Evolutionary conservation across 2,113 vertebrate species (phyloP).

Genomic region (Pterocles burchelli): DNA sequence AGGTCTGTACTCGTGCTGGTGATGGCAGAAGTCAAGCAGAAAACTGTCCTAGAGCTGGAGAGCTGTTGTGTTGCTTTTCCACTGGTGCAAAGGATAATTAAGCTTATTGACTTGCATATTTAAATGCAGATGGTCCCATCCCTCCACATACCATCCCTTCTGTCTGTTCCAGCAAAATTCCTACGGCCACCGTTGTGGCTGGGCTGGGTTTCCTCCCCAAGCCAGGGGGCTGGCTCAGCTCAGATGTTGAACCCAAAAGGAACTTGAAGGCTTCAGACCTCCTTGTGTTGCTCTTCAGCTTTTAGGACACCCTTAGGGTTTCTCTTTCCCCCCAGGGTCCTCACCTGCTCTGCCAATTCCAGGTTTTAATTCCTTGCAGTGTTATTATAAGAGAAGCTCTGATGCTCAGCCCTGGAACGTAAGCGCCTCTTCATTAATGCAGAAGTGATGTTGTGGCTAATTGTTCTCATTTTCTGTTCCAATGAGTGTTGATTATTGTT

Average conservation of each 20-base stretch:
- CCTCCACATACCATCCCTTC: not conserved
- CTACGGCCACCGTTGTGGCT: rapidly evolving
- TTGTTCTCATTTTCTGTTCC: conserved; percentile 17
- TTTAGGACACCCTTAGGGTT: not conserved
- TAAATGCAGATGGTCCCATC: not conserved
- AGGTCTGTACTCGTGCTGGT: not conserved
- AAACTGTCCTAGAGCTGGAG: not conserved
- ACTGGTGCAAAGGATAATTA: not conserved
- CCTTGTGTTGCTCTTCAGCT: not conserved
- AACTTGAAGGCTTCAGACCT: not conserved
- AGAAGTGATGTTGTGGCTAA: conserved; percentile 3
- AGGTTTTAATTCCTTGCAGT: not conserved
- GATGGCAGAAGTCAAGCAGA: not conserved
- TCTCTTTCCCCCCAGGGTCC: not conserved
- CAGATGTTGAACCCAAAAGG: not conserved
- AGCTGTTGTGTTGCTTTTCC: not conserved
- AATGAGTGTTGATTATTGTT: not conserved
- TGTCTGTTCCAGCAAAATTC: not conserved
- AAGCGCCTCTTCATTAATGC: conserved; percentile 7
- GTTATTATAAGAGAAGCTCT: not conserved
- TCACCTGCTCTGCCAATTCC: not conserved
- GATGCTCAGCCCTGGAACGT: not conserved
- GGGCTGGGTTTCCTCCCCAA: not conserved
- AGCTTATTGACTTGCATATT: not conserved
- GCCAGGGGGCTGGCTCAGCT: not conserved